A percentile compares a stretch with the other conserved stretches of the same genome.
phyloP scores from a whole-genome alignment of 2,113 vertebrate species.

The Phocoena phocoena region DNA sequence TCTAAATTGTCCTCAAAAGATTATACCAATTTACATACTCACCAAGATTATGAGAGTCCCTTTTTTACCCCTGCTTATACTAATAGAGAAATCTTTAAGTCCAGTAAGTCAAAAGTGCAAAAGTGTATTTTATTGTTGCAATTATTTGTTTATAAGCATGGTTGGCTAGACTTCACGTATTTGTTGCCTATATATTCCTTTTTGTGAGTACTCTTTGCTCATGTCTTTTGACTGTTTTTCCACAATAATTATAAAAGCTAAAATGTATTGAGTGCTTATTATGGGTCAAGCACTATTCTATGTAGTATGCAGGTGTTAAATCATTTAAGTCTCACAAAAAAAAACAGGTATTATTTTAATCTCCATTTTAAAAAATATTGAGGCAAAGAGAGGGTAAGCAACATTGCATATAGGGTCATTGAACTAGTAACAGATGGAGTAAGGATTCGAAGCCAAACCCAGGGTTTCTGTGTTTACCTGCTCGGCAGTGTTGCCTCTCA shows the following conservation, averaged over 20 bases:
- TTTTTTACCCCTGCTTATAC: background rate
- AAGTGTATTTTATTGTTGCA: background rate
- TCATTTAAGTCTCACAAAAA: background rate
- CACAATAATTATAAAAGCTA: background rate
- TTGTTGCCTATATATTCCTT: background rate
- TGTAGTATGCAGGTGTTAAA: background rate
- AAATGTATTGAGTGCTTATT: background rate
- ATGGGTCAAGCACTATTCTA: background rate
- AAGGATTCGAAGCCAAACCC: background rate
- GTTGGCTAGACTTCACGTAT: background rate
- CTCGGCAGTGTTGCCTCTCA: background rate
- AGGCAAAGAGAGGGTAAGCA: background rate
- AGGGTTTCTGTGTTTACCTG: background rate
- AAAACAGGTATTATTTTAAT: background rate
- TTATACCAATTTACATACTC: background rate
- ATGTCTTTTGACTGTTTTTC: background rate
- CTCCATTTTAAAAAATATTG: background rate
- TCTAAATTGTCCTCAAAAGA: background rate
- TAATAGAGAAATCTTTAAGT: background rate
- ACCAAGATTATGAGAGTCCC: background rate
- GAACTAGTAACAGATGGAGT: background rate
- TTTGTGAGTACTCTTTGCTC: background rate
- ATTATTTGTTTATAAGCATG: background rate
- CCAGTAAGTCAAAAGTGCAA: background rate
- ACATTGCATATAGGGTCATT: background rate